Conservation (phyloP, 2,113 vertebrate species). For the Peucedramus taeniatus region DNA sequence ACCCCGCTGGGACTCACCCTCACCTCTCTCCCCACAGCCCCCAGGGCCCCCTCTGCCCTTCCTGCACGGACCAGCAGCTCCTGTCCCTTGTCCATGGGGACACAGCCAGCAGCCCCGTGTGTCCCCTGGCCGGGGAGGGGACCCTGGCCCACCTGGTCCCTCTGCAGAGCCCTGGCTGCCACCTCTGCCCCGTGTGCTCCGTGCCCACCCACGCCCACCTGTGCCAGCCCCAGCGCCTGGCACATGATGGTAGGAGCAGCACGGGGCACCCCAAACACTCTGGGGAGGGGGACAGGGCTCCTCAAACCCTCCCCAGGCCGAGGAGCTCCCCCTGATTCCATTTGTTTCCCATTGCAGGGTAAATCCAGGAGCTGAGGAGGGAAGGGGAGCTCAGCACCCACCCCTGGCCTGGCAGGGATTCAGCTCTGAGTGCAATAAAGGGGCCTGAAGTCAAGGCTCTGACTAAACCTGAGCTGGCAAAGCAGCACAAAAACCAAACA, state of each 20-base stretch:
- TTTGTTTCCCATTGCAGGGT: neutral
- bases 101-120: fast-evolving
- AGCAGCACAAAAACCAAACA: neutral
- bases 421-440: neutral
- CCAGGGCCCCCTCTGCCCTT: fast-evolving
- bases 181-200: neutral
- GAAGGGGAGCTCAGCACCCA: fast-evolving
- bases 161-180: neutral
- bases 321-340: fast-evolving
- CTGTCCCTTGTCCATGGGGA: neutral
- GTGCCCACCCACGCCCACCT: neutral
- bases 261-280: fast-evolving
- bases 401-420: fast-evolving
- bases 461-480: neutral
- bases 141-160: neutral
- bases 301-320: neutral
- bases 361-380: fast-evolving
- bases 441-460: neutral
- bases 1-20: fast-evolving
- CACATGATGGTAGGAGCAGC: neutral
- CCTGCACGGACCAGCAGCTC: neutral
- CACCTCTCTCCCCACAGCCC: neutral
- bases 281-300: fast-evolving
- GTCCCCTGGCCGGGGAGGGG: neutral
- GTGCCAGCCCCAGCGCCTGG: neutral